phyloP scores from a whole-genome alignment of 2,797 vertebrate species.

The Tenualosa ilisha region DNA sequence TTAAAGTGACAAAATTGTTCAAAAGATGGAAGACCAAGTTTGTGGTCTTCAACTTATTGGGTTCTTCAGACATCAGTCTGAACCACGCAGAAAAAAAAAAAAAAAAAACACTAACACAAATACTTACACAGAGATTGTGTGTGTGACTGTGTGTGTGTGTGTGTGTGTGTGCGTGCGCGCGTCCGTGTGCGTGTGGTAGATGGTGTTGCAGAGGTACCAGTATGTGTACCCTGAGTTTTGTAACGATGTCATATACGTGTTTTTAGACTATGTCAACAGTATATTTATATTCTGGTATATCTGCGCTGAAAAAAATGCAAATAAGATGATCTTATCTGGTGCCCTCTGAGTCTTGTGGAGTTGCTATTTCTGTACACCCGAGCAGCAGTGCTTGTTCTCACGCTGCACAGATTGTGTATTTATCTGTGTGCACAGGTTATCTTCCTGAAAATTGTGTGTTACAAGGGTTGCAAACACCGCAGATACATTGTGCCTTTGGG shows the following conservation, averaged over 20 bases:
- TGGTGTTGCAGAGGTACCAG: conserved; percentile 55
- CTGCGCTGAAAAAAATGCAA: conserved; percentile 58
- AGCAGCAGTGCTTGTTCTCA: not conserved
- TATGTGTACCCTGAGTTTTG: conserved; percentile 53
- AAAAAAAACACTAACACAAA: not conserved
- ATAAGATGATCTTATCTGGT: conserved; percentile 69
- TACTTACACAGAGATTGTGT: not conserved
- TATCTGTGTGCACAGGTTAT: not conserved
- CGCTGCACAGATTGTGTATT: not conserved
- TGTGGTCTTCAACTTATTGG: not conserved
- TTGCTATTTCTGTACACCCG: not conserved
- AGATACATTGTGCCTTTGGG: too few relatives aligned
- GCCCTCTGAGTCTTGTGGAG: conserved; percentile 40
- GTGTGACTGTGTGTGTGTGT: conserved; percentile 40
- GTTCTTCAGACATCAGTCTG: not conserved
- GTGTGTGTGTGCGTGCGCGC: conserved; percentile 15
- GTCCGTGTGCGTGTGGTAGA: conserved; percentile 37
- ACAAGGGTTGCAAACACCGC: too few relatives aligned
- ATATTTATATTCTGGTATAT: conserved; percentile 66
- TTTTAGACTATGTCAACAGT: conserved; percentile 55
- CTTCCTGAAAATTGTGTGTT: not conserved
- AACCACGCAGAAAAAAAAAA: not conserved
- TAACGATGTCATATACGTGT: conserved; percentile 51
- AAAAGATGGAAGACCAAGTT: not conserved
- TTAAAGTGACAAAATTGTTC: not conserved